Conservation (phyloP, 2,888 invertebrate species). For the Timema podura region DNA sequence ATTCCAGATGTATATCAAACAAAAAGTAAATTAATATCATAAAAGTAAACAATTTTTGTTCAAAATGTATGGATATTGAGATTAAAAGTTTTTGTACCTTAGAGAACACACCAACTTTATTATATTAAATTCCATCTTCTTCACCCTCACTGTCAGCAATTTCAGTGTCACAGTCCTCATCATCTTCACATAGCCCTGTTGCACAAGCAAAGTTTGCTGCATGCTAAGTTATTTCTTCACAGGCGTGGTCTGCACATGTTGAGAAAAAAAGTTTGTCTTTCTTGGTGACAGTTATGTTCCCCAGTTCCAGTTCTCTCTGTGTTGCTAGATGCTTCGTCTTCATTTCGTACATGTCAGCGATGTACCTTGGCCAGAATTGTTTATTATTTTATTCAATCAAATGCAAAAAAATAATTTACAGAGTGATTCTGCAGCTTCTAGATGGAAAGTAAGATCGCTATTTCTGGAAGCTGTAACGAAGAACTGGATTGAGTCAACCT, state of each 20-base stretch:
- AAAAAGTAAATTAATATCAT: background rate
- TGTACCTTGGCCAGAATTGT: constrained; percentile 7
- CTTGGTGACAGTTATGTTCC: background rate
- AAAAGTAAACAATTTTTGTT: background rate
- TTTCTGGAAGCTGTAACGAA: background rate
- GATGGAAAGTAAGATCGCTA: background rate
- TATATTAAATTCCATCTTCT: background rate
- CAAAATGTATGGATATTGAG: background rate
- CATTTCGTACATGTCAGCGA: constrained; percentile 6
- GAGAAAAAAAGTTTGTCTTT: background rate
- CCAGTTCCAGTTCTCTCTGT: background rate
- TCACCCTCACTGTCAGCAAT: constrained; percentile 8
- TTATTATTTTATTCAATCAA: background rate
- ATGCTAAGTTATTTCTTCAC: background rate
- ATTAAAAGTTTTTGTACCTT: background rate
- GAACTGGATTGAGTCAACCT: background rate
- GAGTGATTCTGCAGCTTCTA: constrained; percentile 2
- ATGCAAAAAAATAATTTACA: background rate
- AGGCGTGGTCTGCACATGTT: background rate
- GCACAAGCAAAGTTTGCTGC: background rate
- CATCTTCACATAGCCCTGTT: background rate
- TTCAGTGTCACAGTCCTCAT: background rate
- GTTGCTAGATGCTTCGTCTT: background rate
- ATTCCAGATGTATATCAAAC: background rate
- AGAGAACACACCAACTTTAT: background rate